Base-by-base conservation (phyloP, 2,113 vertebrate genomes). In the Climacteris rufus region DNA sequence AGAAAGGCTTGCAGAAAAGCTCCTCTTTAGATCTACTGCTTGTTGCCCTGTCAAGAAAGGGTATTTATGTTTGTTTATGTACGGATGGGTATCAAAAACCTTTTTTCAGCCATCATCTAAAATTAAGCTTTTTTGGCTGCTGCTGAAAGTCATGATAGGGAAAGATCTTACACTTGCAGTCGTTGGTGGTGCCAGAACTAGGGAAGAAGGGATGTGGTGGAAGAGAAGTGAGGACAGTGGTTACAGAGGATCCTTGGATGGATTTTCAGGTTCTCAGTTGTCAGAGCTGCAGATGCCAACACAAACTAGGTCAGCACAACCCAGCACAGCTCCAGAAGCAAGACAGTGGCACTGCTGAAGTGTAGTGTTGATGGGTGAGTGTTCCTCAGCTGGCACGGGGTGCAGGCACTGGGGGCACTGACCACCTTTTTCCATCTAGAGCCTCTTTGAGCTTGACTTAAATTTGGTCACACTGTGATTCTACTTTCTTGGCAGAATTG, bases 221-320 rank as follows among this genome's bases (percentile, higher is more conserved):
- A 45, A 66, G 76, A 83, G 68, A 59, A 85, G 44, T 47, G 54
- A 83, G 80, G 52, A 33, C 7, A 5, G 45, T 1, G 0, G 7
- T 91, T 81, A 77, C 59, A 92, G 80, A 90, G 70, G 44, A 77
- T 70, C 53, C 24, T 69, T 83, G 70, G 35, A 28, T 61, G 22
- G 45, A 63, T 65, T 91, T 75, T 91, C 70, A 65, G 40, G 53
- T 40, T 86, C 91, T 81, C 68, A 53, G n/a, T 84, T 76, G 37
- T 50, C 76, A 80, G 60, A 3, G 1, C 9, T 65, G 40, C 57
- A 64, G 44, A 27, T 65, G 91, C 93, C 91, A 94, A 66, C 83
- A 40, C 39, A 89, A 96, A 95, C 59, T 80, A 77, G 86, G 94
- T 93, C 86, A 90, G 91, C 66, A 21, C 57, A 89, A 57, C 60